Evolutionary conservation across 30 jellyfish, hydroid and myxozoan species (phyloP), one percentile per base, ranked within the genome.

Genomic region (Pseudorhiza aurosa): DNA sequence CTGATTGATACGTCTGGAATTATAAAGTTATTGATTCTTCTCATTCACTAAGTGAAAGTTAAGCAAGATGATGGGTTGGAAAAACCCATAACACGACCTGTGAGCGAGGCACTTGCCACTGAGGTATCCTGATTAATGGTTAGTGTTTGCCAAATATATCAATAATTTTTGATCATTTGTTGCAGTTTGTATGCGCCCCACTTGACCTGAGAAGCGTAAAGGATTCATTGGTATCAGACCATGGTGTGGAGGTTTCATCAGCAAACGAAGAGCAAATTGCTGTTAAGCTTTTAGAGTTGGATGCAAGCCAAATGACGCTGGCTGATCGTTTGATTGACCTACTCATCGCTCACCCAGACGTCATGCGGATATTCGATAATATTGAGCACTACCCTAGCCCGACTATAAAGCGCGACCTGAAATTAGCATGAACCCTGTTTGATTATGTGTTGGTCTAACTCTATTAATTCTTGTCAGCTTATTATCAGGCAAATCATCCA

Each of bases 181-280:
- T 75, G 22, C 63, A 91, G 98, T 85, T 91, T 53, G 39, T 91
- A 17, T 91, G 98, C 32, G 88, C 72, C 5, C 96, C 96, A 21
- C 32, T 70, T 28, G 95, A 77, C 12, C 56, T 85, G 5, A 55
- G 58, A n/a, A 10, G 42, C 18, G 84, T 91, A 15, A 72, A 51
- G 22, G 88, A 78, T 8, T 17, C 87, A 43, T 45, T 65, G 33
- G 33, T 18, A 15, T 4, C 71, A 19, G 82, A 85, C 33, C 81
- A 72, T 9, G 49, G 36, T 17, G 29, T 76, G 17, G 32, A 15
- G 10, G 47, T 85, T 27, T 11, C 46, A 19, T 62, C 95, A 25
- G 85, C 96, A 37, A 84, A 50, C 21, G 91, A 87, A 4, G 97
- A 91, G 77, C 89, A 68, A 25, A 35, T 91, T 18, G 98, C 98